phyloP scores from a whole-genome alignment of 2,113 vertebrate species.

The Sceloporus undulatus region DNA sequence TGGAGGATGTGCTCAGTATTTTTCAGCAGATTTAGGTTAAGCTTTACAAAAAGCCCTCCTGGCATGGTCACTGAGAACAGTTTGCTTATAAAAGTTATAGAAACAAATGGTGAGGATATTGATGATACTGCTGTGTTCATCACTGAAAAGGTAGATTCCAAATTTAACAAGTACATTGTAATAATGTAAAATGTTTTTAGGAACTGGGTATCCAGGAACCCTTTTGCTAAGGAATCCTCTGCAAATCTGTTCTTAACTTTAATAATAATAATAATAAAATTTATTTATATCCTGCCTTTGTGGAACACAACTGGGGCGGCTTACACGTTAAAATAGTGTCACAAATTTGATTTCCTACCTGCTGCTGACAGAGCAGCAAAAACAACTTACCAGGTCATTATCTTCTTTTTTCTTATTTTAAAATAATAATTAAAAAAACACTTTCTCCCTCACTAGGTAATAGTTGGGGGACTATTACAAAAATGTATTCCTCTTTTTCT shows the following conservation, averaged over 20 bases:
- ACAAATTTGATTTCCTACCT: slow-evolving; percentile 27
- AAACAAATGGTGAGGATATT: not conserved
- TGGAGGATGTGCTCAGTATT: not conserved
- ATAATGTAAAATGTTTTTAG: not conserved
- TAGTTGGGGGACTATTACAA: not conserved
- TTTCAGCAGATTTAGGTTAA: not conserved
- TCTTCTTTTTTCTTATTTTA: slow-evolving; percentile 50
- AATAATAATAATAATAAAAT: too few relatives aligned
- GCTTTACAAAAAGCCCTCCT: not conserved
- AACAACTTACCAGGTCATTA: slow-evolving; percentile 28
- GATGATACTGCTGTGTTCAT: not conserved
- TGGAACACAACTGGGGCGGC: too few relatives aligned
- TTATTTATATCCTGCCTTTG: too few relatives aligned
- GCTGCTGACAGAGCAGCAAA: slow-evolving; percentile 39
- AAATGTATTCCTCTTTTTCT: too few relatives aligned
- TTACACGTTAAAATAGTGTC: not conserved
- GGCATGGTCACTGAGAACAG: not conserved
- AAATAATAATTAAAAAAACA: slow-evolving; percentile 33
- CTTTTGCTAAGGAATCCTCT: slow-evolving; percentile 10
- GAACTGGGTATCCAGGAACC: slow-evolving; percentile 16
- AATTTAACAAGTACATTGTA: too few relatives aligned
- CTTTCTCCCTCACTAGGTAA: slow-evolving; percentile 26
- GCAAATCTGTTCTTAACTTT: slow-evolving; percentile 28
- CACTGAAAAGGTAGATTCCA: not conserved
- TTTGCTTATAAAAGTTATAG: not conserved